phyloP scores from a whole-genome alignment of 2,888 invertebrate species.

The Ashinkailepas kermadecensis region DNA sequence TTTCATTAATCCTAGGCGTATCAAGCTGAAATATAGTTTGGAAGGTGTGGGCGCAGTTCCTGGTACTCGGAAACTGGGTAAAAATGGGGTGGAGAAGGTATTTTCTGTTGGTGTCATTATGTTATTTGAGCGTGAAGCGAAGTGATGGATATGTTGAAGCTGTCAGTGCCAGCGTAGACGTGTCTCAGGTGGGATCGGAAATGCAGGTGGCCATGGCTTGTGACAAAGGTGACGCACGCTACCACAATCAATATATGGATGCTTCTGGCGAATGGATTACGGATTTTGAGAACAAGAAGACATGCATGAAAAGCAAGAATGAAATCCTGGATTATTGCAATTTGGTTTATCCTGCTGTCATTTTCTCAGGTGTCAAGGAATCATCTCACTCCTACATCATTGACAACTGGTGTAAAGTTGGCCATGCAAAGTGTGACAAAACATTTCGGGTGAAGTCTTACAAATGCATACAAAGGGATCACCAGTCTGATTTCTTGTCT shows the following conservation, averaged over 20 bases:
- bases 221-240: conserved; percentile 58
- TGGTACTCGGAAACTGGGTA: too few species aligned
- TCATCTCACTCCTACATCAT: conserved; percentile 89
- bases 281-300: conserved; percentile 74
- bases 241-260: conserved; percentile 86
- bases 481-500: conserved; percentile 95
- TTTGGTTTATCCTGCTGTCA: conserved; percentile 76
- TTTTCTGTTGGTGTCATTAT: neutral
- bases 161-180: neutral
- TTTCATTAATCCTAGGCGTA: too few species aligned
- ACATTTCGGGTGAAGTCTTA: conserved; percentile 87
- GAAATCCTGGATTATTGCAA: conserved; percentile 94
- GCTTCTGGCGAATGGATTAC: conserved; percentile 81
- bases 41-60: too few species aligned
- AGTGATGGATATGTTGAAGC: conserved; percentile 13
- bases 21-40: too few species aligned
- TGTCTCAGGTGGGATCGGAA: conserved; percentile 51
- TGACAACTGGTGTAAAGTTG: conserved; percentile 88
- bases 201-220: conserved; percentile 86
- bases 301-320: conserved; percentile 88
- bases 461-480: conserved; percentile 95
- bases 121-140: neutral
- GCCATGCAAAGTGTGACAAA: conserved; percentile 74
- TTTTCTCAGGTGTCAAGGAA: conserved; percentile 94
- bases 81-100: neutral